Conservation (phyloP, 2,113 vertebrate species). For the Erinaceus europaeus region DNA sequence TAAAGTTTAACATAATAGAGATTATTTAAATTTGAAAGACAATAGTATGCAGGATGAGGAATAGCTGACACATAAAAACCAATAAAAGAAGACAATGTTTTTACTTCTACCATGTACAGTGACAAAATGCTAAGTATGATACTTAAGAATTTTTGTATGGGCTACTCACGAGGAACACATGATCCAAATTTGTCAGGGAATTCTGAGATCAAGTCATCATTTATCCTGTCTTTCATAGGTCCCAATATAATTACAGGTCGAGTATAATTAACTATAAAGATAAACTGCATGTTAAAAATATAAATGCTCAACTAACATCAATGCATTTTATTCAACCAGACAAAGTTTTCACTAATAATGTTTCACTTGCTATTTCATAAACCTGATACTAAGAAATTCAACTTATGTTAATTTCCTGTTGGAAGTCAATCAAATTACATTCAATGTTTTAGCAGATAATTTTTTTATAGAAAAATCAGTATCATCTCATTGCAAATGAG, state of each 20-base stretch:
- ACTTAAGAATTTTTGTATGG: conserved; percentile 33
- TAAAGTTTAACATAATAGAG: conserved; percentile 23
- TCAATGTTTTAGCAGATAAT: conserved; percentile 29
- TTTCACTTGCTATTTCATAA: conserved; percentile 20
- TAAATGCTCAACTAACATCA: conserved; percentile 28
- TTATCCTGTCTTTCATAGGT: conserved; percentile 98
- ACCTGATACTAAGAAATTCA: conserved; percentile 10
- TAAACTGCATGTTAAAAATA: conserved; percentile 56
- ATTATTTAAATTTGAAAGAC: conserved; percentile 32
- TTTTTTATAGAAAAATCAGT: conserved; percentile 15
- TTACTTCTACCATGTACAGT: neutral
- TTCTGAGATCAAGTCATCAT: conserved; percentile 98
- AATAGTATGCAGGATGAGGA: conserved; percentile 5
- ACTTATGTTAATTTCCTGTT: neutral
- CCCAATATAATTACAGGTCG: conserved; percentile 97
- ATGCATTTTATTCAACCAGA: conserved; percentile 24
- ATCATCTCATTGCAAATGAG: conserved; percentile 23
- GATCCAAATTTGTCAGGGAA: conserved; percentile 99
- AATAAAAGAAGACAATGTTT: conserved; percentile 11
- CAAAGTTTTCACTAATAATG: conserved; percentile 18
- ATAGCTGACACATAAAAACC: conserved; percentile 3
- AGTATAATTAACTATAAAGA: conserved; percentile 90
- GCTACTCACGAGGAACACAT: conserved; percentile 95
- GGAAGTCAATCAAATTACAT: conserved; percentile 18
- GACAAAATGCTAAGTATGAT: conserved; percentile 7